Evolutionary conservation across 2,113 vertebrate genomes (phyloP).

Genomic region (Oxyura jamaicensis): DNA sequence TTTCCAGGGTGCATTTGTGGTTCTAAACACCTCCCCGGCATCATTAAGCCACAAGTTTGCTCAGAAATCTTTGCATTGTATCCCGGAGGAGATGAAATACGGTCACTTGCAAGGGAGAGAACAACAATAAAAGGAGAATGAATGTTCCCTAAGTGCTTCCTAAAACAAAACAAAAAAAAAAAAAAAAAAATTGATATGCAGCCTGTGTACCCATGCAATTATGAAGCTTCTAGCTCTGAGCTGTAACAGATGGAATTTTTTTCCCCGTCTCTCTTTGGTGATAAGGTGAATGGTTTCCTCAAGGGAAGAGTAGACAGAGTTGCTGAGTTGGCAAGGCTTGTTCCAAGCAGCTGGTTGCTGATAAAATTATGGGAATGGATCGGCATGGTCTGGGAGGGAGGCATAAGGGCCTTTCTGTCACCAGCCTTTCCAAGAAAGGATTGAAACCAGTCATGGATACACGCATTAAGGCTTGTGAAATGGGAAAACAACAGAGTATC

Average conservation of each 20-base stretch:
- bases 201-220: conserved; percentile 45
- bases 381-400: background rate
- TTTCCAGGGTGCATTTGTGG: conserved; percentile 23
- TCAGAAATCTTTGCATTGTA: conserved; percentile 27
- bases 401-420: background rate
- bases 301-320: conserved; percentile 41
- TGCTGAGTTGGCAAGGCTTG: conserved; percentile 66
- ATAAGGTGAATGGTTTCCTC: conserved; percentile 73
- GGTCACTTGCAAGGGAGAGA: conserved; percentile 55
- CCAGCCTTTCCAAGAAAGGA: background rate
- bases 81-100: conserved; percentile 61
- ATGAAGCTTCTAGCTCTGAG: conserved; percentile 57
- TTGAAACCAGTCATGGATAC: background rate
- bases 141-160: conserved; percentile 68
- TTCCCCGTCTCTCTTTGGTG: conserved; percentile 58
- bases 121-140: conserved; percentile 63
- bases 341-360: conserved; percentile 60
- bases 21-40: conserved; percentile 32
- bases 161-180: too few relatives aligned
- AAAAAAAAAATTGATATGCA: conserved; percentile 59
- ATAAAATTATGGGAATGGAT: background rate
- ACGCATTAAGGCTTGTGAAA: rapidly evolving
- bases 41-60: conserved; percentile 36
- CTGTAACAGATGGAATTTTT: conserved; percentile 71
- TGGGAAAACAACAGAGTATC: rapidly evolving